Conservation (phyloP, 2,797 vertebrate genomes). For the Simalia tracyae region DNA sequence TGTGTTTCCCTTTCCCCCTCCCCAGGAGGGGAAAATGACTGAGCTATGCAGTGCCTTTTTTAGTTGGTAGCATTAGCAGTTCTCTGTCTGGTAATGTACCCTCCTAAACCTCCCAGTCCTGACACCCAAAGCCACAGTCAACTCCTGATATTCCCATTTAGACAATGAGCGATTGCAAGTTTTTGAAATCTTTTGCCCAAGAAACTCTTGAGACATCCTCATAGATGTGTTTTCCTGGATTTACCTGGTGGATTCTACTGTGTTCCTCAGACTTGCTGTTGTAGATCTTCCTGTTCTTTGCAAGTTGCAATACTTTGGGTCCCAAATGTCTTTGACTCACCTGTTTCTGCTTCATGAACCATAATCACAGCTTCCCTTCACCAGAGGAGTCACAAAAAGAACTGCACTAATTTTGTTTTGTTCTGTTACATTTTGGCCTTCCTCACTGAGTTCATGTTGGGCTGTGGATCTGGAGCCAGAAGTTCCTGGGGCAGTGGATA, state of each 20-base stretch:
- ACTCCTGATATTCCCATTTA: too few species aligned
- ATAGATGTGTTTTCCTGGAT: background rate
- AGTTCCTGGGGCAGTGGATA: slow-evolving; percentile 6
- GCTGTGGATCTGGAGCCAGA: slow-evolving; percentile 1
- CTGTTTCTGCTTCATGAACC: slow-evolving; percentile 1
- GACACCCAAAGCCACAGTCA: too few species aligned
- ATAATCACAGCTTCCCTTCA: background rate
- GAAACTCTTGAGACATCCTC: background rate
- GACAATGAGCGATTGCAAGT: background rate
- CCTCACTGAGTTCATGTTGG: background rate
- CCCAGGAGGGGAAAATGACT: too few species aligned
- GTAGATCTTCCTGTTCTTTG: background rate
- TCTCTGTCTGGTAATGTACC: background rate
- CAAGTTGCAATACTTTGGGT: background rate
- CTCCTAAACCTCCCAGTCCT: too few species aligned
- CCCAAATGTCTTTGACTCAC: background rate
- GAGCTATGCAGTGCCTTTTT: too few species aligned
- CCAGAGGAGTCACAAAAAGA: slow-evolving; percentile 9
- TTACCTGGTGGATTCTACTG: background rate
- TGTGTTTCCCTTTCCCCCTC: too few species aligned
- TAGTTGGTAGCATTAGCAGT: too few species aligned
- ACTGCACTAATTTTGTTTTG: background rate
- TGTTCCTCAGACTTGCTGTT: too few species aligned
- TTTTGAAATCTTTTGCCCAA: background rate
- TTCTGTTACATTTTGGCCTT: background rate